phyloP scores from a whole-genome alignment of 2,888 invertebrate species.

The Nesidiocoris tenuis region DNA sequence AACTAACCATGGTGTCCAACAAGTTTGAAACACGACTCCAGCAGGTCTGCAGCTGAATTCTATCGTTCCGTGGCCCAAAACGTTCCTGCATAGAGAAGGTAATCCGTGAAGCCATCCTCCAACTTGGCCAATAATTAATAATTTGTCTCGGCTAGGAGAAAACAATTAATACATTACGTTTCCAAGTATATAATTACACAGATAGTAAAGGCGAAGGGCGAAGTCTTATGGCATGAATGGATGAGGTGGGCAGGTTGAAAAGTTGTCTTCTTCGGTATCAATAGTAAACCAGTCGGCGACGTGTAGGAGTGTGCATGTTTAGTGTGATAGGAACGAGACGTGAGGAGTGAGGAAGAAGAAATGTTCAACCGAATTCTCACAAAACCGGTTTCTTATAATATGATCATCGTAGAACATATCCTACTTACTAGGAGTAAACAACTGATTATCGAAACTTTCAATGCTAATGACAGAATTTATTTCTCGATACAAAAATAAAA shows the following conservation, averaged over 20 bases:
- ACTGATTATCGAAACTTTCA: no score
- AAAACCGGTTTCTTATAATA: no score
- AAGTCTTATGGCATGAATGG: constrained; percentile 16
- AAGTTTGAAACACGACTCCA: no score
- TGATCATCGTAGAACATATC: no score
- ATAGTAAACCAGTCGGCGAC: constrained; percentile 9
- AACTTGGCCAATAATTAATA: neutral
- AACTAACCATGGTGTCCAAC: no score
- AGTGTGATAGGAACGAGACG: neutral
- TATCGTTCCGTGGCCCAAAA: neutral
- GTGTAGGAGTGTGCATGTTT: neutral
- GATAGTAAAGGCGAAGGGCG: neutral
- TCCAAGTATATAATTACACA: constrained; percentile 5
- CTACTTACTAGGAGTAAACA: no score
- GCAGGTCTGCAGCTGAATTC: no score
- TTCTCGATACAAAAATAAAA: no score
- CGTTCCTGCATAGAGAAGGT: neutral
- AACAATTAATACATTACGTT: constrained; percentile 23
- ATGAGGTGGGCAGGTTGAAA: neutral
- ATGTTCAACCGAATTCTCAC: constrained; percentile 13
- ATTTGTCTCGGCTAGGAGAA: constrained; percentile 6
- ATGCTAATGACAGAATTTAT: no score
- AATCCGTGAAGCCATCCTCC: neutral
- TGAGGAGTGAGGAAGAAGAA: neutral
- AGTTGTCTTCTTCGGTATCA: constrained; percentile 14